Evolutionary conservation across 1,140 invertebrate genomes (phyloP).

Genomic region (Acromyrmex charruanus): DNA sequence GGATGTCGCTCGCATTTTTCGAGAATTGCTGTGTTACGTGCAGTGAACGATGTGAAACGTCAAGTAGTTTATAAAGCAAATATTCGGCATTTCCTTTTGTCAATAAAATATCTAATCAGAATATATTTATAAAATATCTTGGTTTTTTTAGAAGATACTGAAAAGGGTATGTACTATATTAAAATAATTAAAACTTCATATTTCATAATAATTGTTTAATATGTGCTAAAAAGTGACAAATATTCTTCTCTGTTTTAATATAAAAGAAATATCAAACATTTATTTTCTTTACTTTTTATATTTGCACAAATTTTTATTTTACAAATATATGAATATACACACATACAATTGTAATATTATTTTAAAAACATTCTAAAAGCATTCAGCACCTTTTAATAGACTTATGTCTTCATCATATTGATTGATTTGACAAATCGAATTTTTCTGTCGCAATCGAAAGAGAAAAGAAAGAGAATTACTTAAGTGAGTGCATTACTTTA

Average conservation of each 20-base stretch:
- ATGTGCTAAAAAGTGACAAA: neutral
- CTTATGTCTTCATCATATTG: conserved; percentile 5
- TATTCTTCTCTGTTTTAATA: neutral
- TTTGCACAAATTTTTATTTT: conserved; percentile 8
- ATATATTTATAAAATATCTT: conserved; percentile 39
- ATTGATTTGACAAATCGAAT: conserved; percentile 43
- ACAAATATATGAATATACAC: neutral
- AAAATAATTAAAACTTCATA: neutral
- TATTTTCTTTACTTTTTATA: neutral
- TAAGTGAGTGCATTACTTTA: conserved; percentile 38
- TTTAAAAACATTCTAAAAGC: neutral
- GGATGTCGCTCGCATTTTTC: conserved; percentile 29
- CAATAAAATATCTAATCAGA: conserved; percentile 22
- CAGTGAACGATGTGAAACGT: conserved; percentile 11
- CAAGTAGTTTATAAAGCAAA: conserved; percentile 30
- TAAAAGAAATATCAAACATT: neutral
- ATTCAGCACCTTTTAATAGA: neutral
- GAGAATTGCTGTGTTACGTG: neutral
- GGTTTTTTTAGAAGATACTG: neutral
- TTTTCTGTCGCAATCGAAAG: conserved; percentile 27
- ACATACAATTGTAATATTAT: too few species aligned
- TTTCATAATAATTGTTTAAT: neutral
- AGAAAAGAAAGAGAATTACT: neutral
- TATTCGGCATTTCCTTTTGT: conserved; percentile 1
- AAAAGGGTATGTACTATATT: neutral